Conservation (phyloP, 2,113 vertebrate species). For the Pygoscelis antarcticus region DNA sequence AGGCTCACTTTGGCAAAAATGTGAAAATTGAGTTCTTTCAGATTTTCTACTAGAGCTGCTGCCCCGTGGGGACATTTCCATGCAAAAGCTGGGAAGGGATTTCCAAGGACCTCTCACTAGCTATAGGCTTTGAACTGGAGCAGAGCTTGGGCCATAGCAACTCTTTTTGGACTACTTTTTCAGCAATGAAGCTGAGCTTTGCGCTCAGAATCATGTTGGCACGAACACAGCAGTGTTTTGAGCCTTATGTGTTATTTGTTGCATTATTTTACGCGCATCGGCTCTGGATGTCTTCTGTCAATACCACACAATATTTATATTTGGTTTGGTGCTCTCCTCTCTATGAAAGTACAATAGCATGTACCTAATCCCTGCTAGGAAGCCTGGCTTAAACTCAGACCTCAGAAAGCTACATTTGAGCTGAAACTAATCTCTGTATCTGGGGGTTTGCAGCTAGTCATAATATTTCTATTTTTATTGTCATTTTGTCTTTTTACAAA, state of each 20-base stretch:
- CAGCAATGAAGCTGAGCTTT: neutral
- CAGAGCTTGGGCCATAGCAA: neutral
- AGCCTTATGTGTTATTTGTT: neutral
- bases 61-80: neutral
- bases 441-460: constrained; percentile 40
- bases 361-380: neutral
- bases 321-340: neutral
- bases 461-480: constrained; percentile 70
- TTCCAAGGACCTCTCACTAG: neutral
- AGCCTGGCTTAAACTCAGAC: constrained; percentile 31
- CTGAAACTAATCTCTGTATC: constrained; percentile 31
- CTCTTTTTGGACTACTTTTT: neutral
- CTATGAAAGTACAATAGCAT: neutral
- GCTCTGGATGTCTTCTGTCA: neutral
- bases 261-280: neutral
- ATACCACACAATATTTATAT: neutral
- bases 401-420: constrained; percentile 31
- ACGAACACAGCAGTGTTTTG: neutral
- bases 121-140: neutral
- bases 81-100: neutral
- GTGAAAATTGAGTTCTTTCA: neutral
- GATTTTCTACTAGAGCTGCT: neutral
- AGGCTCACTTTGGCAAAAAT: neutral
- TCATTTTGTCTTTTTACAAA: constrained; percentile 60
- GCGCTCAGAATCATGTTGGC: neutral